Percentiles rank a stretch among this genome's conserved stretches.
These are phyloP conservation scores for Hapalemur alaotrensis DNA, from an alignment of 2,797 vertebrate species.

Conservation along the genomic window DNA sequence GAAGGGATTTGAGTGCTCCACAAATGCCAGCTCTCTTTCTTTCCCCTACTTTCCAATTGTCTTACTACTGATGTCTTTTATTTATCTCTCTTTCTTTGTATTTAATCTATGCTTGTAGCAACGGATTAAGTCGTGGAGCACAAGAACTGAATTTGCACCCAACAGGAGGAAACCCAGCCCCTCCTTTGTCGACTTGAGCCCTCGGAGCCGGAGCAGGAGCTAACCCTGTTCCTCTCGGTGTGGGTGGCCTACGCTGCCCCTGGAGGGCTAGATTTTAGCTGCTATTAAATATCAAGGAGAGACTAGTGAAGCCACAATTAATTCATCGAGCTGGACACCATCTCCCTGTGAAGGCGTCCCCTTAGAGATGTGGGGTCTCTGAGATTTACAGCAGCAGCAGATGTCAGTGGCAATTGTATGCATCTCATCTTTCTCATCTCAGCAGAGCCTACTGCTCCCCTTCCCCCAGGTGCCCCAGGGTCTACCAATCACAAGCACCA, in stretches of 20 bases:
- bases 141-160: not conserved
- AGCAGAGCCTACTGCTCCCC: not conserved
- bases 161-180: not conserved
- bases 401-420: not conserved
- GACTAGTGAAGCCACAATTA: conserved; percentile 68
- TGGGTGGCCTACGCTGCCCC: not conserved
- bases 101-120: not conserved
- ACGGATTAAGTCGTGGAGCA: not conserved
- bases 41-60: not conserved
- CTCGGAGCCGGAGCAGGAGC: not conserved
- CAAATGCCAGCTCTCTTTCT: not conserved
- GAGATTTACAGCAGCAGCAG: not conserved
- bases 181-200: not conserved
- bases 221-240: not conserved
- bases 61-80: not conserved
- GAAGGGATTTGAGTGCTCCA: not conserved
- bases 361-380: conserved; percentile 53
- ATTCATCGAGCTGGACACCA: conserved; percentile 55
- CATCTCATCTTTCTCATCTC: conserved; percentile 47
- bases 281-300: conserved; percentile 62
- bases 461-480: not conserved
- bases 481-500: not conserved
- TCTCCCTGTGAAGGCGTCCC: conserved; percentile 33
- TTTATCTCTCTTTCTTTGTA: not conserved
- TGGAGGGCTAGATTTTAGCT: conserved; percentile 53